Base-by-base conservation (phyloP, 2,797 vertebrate species). In the Cryptoblepharus egeriae region DNA sequence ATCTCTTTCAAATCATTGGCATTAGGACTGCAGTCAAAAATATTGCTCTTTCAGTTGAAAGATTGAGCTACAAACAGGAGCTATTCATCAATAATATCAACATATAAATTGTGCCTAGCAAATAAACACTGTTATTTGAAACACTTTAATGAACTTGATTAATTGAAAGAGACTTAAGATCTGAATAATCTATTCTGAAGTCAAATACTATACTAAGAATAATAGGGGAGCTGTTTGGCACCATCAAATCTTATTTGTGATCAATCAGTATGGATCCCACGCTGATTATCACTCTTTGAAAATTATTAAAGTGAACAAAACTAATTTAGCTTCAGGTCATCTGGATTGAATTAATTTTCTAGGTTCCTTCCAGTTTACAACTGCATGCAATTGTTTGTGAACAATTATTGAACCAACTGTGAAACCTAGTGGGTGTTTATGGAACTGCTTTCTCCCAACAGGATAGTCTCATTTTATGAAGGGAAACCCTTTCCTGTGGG, bases 11-110 rank as follows among this genome's bases (percentile, higher is more conserved):
- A 60, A 72, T 70, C 30, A 80, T 61, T 71, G 15, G 26, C 26
- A 55, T 55, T 63, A 65, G 45, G 49, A 45, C 20, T 68, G 45
- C 16, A 39, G 52, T 58, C 15, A 22, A 70, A 68, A 73, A 72
- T 35, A 63, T 4, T 28, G 30, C 58, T 52, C 1, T n/a, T 63
- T n/a, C 64, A 55, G 28, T 3, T 74, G 26, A 64, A 73, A 5
- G 24, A 65, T 12, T 73, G 1, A 37, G 7, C 18, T 52, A 11
- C 28, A 75, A 75, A 71, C 30, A 80, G 76, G 3, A 2, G 7
- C 64, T 67, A 4, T 73, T 68, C 77, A 70, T 67, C 63, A 77
- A 87, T 85, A 69, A 42, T 11, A 74, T 24, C 5, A 61, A 12
- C 39, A 73, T 58, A 39, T 65, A 79, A 20, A 82, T 60, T 9